Percentiles rank a stretch among this genome's conserved stretches.
Conservation (phyloP, 2,113 vertebrate genomes). For the Corythaeola cristata region DNA sequence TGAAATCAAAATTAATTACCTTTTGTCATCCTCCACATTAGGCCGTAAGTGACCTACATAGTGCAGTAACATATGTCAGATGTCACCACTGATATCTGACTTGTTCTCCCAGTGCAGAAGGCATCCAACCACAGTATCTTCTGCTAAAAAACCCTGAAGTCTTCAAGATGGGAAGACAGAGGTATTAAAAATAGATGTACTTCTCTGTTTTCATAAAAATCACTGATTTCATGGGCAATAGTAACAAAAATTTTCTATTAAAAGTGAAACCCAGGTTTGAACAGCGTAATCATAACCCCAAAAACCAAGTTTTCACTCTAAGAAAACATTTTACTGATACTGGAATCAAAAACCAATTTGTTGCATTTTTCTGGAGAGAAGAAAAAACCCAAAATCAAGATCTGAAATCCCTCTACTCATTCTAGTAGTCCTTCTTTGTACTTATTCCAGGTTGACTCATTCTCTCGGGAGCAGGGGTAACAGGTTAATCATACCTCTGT, state of each 20-base stretch:
- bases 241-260: background rate
- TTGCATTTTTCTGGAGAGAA: background rate
- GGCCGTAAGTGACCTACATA: constrained; percentile 28
- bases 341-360: background rate
- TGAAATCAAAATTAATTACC: constrained; percentile 44
- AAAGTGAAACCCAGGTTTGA: background rate
- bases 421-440: background rate
- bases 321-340: background rate
- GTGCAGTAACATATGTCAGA: constrained; percentile 22
- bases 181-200: background rate
- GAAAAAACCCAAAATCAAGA: background rate
- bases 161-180: background rate
- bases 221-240: background rate
- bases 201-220: background rate
- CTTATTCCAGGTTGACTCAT: background rate
- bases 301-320: background rate
- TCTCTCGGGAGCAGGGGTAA: background rate
- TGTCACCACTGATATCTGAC: constrained; percentile 16
- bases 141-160: background rate
- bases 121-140: background rate
- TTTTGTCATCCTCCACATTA: constrained; percentile 10
- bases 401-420: background rate
- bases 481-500: background rate
- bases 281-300: background rate
- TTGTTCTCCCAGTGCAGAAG: background rate